Conservation (phyloP, 1,140 invertebrate genomes). For the Patella vulgata region DNA sequence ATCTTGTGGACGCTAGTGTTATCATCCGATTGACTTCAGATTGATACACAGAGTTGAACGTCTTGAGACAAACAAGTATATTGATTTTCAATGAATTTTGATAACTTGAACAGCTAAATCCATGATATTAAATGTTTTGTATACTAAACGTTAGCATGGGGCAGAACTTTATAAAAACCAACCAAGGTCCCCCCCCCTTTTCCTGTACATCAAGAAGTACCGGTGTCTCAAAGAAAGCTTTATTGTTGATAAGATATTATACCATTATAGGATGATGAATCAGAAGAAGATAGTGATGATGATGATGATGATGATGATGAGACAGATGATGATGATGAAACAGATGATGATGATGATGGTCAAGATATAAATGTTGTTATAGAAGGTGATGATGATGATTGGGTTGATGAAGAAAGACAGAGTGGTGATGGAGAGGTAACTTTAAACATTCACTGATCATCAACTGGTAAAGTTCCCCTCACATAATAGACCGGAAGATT, state of each 20-base stretch:
- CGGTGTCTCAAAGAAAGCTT: too few species aligned
- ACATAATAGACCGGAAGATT: not conserved
- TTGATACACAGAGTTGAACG: too few species aligned
- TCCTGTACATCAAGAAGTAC: not conserved
- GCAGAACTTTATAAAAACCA: too few species aligned
- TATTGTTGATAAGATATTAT: too few species aligned
- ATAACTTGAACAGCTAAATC: too few species aligned
- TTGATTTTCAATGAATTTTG: too few species aligned
- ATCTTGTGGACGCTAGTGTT: too few species aligned
- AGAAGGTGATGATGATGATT: conserved; percentile 56
- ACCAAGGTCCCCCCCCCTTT: not conserved
- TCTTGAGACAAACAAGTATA: too few species aligned
- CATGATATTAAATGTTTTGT: too few species aligned
- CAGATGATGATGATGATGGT: conserved; percentile 29
- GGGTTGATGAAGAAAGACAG: conserved; percentile 58
- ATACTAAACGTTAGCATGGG: too few species aligned
- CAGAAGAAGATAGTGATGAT: conserved; percentile 47
- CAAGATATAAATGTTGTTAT: conserved; percentile 47
- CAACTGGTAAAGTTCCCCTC: not conserved
- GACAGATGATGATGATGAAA: conserved; percentile 32
- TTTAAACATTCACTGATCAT: not conserved
- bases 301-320: conserved; percentile 36
- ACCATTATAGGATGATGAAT: conserved; percentile 52
- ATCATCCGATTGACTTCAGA: too few species aligned
- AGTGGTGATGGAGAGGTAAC: conserved; percentile 66